A percentile compares a stretch with the other conserved stretches of the same genome.
These are phyloP conservation scores for Tauraco erythrolophus DNA, from an alignment of 2,113 vertebrate genomes.

Conservation along the genomic window DNA sequence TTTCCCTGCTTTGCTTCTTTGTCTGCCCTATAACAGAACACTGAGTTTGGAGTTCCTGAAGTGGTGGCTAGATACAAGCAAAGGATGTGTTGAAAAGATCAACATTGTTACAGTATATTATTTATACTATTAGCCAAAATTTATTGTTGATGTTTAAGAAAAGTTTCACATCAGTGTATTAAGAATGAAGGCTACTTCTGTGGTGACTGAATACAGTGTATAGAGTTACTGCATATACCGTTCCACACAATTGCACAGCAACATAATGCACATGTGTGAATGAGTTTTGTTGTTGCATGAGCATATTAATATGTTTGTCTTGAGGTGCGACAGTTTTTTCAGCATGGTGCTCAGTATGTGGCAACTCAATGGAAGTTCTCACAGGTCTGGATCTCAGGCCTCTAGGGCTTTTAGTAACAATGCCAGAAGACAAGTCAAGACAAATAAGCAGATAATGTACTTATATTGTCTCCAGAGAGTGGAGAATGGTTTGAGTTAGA, in stretches of 20 bases:
- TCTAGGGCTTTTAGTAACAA: neutral
- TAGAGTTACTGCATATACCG: neutral
- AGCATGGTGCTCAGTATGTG: neutral
- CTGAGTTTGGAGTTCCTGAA: neutral
- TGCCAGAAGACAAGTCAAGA: neutral
- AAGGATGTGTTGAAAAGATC: neutral
- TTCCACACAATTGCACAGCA: neutral
- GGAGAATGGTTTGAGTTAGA: too few species aligned
- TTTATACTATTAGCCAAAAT: neutral
- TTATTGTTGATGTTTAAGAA: neutral
- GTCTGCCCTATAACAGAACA: neutral
- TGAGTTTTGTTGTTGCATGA: neutral
- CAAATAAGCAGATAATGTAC: neutral
- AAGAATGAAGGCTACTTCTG: neutral
- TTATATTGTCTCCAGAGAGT: neutral
- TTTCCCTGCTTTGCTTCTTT: neutral
- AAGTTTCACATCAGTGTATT: neutral
- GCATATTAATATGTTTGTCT: neutral
- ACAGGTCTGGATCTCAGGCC: neutral
- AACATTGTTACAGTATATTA: neutral
- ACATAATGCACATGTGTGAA: rapidly evolving
- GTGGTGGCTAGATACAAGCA: neutral
- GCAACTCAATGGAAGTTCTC: neutral
- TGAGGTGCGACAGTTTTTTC: neutral
- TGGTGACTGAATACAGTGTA: neutral